A percentile compares a stretch with the other conserved stretches of the same genome.
Conservation (phyloP, 2,797 vertebrate genomes). For the Prunella strophiata region DNA sequence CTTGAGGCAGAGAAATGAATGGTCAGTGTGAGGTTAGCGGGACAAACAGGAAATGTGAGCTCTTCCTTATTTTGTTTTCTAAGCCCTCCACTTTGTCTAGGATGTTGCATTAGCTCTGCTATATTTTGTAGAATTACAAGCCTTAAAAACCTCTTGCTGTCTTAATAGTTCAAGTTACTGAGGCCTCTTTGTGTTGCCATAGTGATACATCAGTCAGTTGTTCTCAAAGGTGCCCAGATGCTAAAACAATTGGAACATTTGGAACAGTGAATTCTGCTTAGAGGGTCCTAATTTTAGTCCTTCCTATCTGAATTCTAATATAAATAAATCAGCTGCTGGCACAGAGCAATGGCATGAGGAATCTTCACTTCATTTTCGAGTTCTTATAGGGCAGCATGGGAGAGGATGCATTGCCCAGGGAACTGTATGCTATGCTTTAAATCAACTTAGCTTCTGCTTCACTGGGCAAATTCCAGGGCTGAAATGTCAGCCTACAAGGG, state of each 20-base stretch:
- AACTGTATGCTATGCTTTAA: background rate
- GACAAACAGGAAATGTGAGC: background rate
- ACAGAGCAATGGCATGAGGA: background rate
- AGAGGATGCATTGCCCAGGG: background rate
- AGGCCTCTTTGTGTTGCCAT: constrained; percentile 23
- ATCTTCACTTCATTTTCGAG: background rate
- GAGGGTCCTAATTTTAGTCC: background rate
- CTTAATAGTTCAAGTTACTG: background rate
- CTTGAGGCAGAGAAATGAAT: background rate
- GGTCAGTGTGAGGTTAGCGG: background rate
- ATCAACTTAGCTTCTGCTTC: background rate
- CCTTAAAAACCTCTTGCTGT: background rate
- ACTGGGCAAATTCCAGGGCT: background rate
- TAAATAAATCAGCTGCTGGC: background rate
- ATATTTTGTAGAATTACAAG: background rate
- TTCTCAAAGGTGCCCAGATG: background rate
- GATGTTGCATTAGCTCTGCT: background rate
- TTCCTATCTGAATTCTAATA: background rate
- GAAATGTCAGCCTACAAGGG: background rate
- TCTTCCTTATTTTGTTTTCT: background rate
- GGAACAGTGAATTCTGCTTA: background rate
- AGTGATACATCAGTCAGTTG: constrained; percentile 6
- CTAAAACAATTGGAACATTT: background rate
- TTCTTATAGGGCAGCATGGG: background rate
- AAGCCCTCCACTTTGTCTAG: background rate